These are phyloP conservation scores for Allolobophora icterica DNA, from an alignment of 2,888 invertebrate genomes.

Conservation along the genomic window DNA sequence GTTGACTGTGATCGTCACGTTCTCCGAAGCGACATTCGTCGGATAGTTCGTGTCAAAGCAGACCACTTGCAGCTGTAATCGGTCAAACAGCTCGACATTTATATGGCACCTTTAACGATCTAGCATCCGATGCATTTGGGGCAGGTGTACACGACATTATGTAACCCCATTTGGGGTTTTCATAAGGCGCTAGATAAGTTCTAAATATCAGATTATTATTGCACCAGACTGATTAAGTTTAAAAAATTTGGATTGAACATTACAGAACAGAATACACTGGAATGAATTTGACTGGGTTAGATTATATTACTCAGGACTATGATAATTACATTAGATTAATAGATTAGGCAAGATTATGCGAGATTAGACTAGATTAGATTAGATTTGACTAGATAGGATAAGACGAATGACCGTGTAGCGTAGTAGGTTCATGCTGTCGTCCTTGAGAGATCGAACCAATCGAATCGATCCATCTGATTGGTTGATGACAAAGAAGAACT, in stretches of 20 bases:
- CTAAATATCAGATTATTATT: neutral
- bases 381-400: neutral
- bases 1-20: conserved; percentile 56
- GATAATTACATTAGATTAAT: no score
- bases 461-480: conserved; percentile 44
- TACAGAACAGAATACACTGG: neutral
- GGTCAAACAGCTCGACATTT: neutral
- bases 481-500: conserved; percentile 49
- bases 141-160: neutral
- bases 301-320: neutral
- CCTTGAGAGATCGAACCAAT: conserved; percentile 42
- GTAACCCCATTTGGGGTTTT: neutral
- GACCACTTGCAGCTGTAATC: conserved; percentile 48
- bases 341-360: no score
- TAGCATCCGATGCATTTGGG: neutral
- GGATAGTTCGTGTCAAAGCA: conserved; percentile 57
- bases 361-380: neutral
- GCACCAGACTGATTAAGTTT: no score
- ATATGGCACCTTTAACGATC: neutral
- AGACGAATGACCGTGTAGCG: conserved; percentile 41
- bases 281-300: neutral
- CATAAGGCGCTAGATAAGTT: neutral
- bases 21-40: conserved; percentile 49
- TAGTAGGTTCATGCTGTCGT: conserved; percentile 44
- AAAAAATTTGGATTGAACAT: neutral